These are phyloP conservation scores for Zonitis immaculata DNA, from an alignment of 2,888 invertebrate genomes.

Conservation along the genomic window DNA sequence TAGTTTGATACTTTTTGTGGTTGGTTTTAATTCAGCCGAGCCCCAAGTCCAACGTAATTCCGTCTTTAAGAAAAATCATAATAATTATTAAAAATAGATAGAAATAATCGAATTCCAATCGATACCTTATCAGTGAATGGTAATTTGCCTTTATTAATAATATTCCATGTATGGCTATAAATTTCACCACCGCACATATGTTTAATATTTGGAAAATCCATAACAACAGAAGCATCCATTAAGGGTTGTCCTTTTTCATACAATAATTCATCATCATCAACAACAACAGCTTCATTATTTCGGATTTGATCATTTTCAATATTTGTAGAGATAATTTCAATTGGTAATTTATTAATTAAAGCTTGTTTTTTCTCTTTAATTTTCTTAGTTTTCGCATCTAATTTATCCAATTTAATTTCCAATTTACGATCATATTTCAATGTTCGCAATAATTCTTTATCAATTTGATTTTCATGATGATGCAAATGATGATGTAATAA, in stretches of 20 bases:
- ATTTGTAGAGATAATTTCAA: too few species aligned
- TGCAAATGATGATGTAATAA: not conserved
- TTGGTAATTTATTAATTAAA: slow-evolving; percentile 27
- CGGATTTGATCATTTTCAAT: too few species aligned
- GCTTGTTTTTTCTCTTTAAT: slow-evolving; percentile 45
- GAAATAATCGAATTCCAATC: too few species aligned
- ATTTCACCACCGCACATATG: slow-evolving; percentile 42
- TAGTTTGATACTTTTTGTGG: slow-evolving; percentile 37
- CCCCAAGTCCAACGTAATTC: slow-evolving; percentile 48
- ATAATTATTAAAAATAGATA: too few species aligned
- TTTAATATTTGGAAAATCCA: not conserved
- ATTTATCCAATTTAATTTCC: slow-evolving; percentile 45
- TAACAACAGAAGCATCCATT: not conserved
- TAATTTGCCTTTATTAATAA: slow-evolving; percentile 43
- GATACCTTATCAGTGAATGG: slow-evolving; percentile 44
- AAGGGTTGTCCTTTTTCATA: not conserved
- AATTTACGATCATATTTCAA: slow-evolving; percentile 41
- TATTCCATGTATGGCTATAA: slow-evolving; percentile 46
- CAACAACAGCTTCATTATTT: not conserved
- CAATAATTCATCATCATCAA: not conserved
- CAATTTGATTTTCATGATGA: not conserved
- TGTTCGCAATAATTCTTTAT: slow-evolving; percentile 19
- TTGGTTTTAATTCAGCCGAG: slow-evolving; percentile 42
- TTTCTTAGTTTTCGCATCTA: slow-evolving; percentile 47
- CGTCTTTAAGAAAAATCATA: too few species aligned